These are phyloP conservation scores for Uropsilus gracilis DNA, from an alignment of 2,113 vertebrate genomes.

Conservation along the genomic window DNA sequence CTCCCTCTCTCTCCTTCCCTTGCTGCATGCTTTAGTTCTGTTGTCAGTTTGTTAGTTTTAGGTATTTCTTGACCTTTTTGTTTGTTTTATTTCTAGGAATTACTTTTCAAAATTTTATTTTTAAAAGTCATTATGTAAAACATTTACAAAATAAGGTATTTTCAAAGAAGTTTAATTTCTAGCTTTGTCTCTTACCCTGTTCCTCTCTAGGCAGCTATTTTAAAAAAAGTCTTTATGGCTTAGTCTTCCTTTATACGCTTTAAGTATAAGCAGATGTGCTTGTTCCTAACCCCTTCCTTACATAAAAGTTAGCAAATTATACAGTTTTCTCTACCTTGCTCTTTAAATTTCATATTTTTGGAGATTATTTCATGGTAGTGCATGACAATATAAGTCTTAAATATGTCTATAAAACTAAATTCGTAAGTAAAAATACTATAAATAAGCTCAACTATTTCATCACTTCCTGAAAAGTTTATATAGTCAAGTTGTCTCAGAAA, in stretches of 20 bases:
- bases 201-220: not conserved
- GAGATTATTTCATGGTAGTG: not conserved
- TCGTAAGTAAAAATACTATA: slow-evolving; percentile 32
- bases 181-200: not conserved
- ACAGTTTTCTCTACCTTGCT: not conserved
- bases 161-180: slow-evolving; percentile 3
- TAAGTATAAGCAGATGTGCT: not conserved
- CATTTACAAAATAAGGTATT: not conserved
- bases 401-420: not conserved
- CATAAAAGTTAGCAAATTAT: not conserved
- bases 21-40: no score
- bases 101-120: not conserved
- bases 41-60: no score
- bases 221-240: not conserved
- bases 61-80: no score
- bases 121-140: not conserved
- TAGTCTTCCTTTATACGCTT: not conserved
- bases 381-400: not conserved
- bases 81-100: not conserved
- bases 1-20: no score
- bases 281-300: not conserved
- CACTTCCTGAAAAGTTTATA: not conserved
- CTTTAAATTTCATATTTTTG: slow-evolving; percentile 20
- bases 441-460: not conserved
- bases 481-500: not conserved